These are phyloP conservation scores for Cossypha niveicapilla DNA, from an alignment of 2,797 vertebrate genomes.

Conservation along the genomic window DNA sequence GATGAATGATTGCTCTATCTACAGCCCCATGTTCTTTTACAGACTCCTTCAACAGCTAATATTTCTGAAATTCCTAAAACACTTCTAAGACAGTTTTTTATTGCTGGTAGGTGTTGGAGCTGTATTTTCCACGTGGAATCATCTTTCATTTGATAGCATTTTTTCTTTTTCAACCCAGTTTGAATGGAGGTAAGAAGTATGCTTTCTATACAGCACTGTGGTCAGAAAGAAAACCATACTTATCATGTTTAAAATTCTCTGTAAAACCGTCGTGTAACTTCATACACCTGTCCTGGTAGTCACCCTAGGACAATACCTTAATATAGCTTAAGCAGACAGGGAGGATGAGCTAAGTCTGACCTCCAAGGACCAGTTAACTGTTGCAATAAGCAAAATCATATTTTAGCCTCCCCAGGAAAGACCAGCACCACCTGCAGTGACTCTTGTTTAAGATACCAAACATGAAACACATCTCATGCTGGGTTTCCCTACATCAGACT, in stretches of 20 bases:
- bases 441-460: neutral
- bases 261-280: neutral
- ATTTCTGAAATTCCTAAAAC: neutral
- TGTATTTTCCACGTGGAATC: neutral
- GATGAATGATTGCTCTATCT: neutral
- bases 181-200: neutral
- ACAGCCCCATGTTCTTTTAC: neutral
- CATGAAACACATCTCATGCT: neutral
- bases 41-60: neutral
- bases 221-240: neutral
- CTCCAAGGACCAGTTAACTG: neutral
- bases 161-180: neutral
- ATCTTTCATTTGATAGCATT: neutral
- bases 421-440: neutral
- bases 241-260: neutral
- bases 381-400: neutral
- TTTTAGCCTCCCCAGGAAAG: neutral
- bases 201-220: neutral
- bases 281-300: neutral
- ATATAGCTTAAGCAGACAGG: neutral
- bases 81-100: neutral
- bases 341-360: neutral
- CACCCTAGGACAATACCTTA: neutral
- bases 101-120: neutral
- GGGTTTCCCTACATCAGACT: neutral